A percentile compares a stretch with the other conserved stretches of the same genome.
Evolutionary conservation across 2,888 invertebrate species (phyloP).

Genomic region (Agriopis aurantiaria): DNA sequence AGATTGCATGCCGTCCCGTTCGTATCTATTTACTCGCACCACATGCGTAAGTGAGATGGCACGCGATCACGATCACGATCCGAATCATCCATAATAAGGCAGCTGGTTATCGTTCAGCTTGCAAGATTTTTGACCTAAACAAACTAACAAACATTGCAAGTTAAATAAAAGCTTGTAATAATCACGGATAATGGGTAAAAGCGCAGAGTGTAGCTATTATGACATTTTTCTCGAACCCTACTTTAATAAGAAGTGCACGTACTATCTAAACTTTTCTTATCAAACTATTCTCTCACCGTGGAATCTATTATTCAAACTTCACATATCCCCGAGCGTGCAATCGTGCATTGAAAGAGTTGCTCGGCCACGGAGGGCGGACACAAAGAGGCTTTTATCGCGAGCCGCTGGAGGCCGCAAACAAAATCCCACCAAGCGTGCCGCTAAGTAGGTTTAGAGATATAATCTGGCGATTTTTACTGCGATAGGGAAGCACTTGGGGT

Average conservation of each 20-base stretch:
- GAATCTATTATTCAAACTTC: constrained; percentile 45
- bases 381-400: constrained; percentile 80
- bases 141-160: no score
- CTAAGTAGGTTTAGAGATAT: constrained; percentile 69
- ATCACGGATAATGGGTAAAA: neutral
- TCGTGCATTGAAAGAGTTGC: constrained; percentile 73
- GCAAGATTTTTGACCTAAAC: no score
- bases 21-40: no score
- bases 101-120: no score
- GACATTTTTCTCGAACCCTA: no score
- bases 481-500: constrained; percentile 5
- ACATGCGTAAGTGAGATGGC: no score
- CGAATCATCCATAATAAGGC: no score
- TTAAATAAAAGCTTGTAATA: neutral
- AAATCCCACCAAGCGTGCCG: constrained; percentile 69
- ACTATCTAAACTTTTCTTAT: neutral
- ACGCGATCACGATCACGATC: no score
- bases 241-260: neutral
- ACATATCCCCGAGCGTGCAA: constrained; percentile 55
- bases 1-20: no score
- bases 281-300: constrained; percentile 22
- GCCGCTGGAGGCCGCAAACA: constrained; percentile 66
- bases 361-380: constrained; percentile 60
- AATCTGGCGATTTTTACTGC: constrained; percentile 55
- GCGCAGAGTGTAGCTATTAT: neutral